Percentiles rank a stretch among this genome's conserved stretches.
Conservation (phyloP, 2,113 vertebrate genomes). For the Pipra filicauda region DNA sequence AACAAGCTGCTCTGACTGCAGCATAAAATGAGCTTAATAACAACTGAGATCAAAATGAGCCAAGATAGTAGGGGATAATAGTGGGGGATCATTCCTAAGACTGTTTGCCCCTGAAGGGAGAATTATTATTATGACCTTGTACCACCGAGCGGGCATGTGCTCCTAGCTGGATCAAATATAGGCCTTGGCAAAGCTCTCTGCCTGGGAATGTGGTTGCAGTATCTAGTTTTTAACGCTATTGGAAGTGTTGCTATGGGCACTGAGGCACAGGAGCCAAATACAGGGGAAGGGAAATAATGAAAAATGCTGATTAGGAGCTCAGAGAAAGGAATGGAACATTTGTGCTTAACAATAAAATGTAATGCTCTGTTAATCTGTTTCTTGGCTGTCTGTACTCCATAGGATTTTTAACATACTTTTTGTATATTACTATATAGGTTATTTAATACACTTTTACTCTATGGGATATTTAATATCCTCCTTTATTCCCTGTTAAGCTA, state of each 20-base stretch:
- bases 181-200: constrained; percentile 34
- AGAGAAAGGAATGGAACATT: constrained; percentile 74
- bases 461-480: constrained; percentile 21
- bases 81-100: constrained; percentile 49
- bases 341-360: constrained; percentile 73
- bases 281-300: constrained; percentile 70
- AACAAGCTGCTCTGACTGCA: constrained; percentile 1
- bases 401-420: constrained; percentile 69
- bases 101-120: constrained; percentile 53
- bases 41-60: constrained; percentile 63
- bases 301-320: constrained; percentile 75
- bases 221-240: constrained; percentile 40
- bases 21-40: constrained; percentile 29
- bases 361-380: constrained; percentile 75
- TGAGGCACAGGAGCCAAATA: constrained; percentile 66
- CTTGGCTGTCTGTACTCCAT: constrained; percentile 64
- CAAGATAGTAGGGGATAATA: constrained; percentile 28
- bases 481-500: constrained; percentile 55
- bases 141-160: neutral
- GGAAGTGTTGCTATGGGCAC: constrained; percentile 62
- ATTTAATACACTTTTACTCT: constrained; percentile 31
- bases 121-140: constrained; percentile 59
- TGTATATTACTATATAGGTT: constrained; percentile 23
- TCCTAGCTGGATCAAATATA: constrained; percentile 43
- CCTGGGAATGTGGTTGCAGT: neutral